A percentile compares a stretch with the other conserved stretches of the same genome.
Evolutionary conservation across 1,140 invertebrate genomes (phyloP).

Genomic region (Drosophila quadrilineata): DNA sequence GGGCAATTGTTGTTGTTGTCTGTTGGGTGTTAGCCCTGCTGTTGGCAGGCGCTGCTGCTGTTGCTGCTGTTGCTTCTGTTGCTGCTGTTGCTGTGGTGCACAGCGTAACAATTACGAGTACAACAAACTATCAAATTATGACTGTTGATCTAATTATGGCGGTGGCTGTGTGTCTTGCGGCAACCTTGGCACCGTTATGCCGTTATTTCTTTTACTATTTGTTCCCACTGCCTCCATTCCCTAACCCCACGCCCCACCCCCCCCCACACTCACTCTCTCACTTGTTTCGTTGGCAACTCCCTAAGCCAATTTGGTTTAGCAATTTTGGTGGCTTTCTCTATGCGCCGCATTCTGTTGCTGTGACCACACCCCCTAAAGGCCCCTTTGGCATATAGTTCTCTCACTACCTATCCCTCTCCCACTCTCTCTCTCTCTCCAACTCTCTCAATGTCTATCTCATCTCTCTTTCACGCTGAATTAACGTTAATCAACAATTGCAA

Average conservation of each 20-base stretch:
- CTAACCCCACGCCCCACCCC: no score
- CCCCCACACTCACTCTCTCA: no score
- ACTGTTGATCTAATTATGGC: slow-evolving; percentile 75
- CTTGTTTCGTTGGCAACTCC: no score
- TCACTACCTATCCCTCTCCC: no score
- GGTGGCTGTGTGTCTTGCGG: slow-evolving; percentile 52
- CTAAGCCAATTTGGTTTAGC: no score
- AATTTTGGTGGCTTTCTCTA: neutral
- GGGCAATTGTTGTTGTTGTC: slow-evolving; percentile 27
- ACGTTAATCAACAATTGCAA: slow-evolving; percentile 22
- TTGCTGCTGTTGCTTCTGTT: neutral
- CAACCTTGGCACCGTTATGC: slow-evolving; percentile 65
- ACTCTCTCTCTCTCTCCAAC: no score
- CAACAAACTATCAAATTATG: slow-evolving; percentile 75
- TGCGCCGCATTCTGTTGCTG: slow-evolving; percentile 6
- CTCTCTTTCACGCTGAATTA: no score
- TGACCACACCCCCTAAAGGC: slow-evolving; percentile 1
- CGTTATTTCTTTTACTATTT: neutral
- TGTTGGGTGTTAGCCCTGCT: slow-evolving; percentile 26
- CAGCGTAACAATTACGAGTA: slow-evolving; percentile 57
- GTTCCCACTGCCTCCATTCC: neutral
- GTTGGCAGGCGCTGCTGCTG: slow-evolving; percentile 8
- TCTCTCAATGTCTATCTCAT: no score
- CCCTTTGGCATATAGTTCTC: slow-evolving; percentile 11
- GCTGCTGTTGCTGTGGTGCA: neutral